Conservation (phyloP, 2,797 vertebrate genomes). For the Falco concolor region DNA sequence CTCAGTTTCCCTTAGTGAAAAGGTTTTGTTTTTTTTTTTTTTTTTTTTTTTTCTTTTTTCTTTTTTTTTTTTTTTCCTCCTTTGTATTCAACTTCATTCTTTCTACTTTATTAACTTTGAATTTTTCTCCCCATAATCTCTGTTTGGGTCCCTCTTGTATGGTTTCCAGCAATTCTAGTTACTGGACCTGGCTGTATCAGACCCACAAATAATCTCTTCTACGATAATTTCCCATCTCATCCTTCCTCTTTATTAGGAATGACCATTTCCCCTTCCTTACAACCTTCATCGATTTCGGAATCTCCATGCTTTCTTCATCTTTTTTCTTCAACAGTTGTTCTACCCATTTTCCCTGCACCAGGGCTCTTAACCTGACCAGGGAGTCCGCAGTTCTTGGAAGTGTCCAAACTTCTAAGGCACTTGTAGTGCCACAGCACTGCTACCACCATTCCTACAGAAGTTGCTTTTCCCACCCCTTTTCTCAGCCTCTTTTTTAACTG, state of each 20-base stretch:
- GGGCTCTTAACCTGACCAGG: background rate
- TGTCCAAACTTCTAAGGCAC: background rate
- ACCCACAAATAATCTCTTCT: background rate
- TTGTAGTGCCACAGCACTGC: background rate
- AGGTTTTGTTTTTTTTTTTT: background rate
- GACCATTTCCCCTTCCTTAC: background rate
- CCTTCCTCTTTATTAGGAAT: background rate
- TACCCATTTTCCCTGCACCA: background rate
- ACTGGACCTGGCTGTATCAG: background rate
- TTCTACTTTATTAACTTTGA: background rate
- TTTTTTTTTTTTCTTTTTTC: background rate
- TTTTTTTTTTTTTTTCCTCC: background rate
- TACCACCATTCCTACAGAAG: background rate
- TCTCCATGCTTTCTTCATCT: background rate
- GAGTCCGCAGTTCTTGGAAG: background rate
- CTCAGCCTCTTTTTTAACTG: background rate
- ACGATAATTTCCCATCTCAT: background rate
- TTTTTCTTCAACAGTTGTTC: background rate
- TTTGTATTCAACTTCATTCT: background rate
- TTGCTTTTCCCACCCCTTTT: background rate
- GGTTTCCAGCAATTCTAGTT: background rate
- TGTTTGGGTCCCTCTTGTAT: background rate
- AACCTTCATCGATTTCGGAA: background rate
- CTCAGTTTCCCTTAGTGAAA: background rate
- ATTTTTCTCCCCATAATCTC: background rate